Evolutionary conservation across 2,797 vertebrate genomes (phyloP).

Genomic region (Sebastes baramenuke): DNA sequence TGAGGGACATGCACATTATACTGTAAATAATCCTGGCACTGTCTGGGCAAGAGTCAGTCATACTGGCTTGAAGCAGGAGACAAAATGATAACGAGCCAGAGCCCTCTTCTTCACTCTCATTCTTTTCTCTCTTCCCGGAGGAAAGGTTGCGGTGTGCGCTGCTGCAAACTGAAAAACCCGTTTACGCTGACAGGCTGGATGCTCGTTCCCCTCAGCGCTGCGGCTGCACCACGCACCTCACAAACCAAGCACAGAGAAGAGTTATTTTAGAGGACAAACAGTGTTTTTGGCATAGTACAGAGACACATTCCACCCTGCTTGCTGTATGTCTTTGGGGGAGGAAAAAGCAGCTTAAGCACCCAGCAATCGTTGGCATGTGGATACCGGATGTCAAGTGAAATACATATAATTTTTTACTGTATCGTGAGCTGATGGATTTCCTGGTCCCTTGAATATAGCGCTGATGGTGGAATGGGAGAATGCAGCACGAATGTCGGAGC

Average conservation of each 20-base stretch:
- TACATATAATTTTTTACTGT: slow-evolving; percentile 26
- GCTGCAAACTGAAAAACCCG: slow-evolving; percentile 32
- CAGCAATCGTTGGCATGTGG: slow-evolving; percentile 51
- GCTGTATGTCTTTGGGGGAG: slow-evolving; percentile 26
- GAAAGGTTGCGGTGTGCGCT: slow-evolving; percentile 13
- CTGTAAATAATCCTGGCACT: slow-evolving; percentile 6
- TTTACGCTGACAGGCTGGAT: slow-evolving; percentile 56
- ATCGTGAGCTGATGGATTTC: slow-evolving; percentile 39
- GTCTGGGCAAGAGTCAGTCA: slow-evolving; percentile 22
- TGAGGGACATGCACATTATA: background rate
- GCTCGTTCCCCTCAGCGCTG: slow-evolving; percentile 39
- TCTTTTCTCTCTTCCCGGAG: background rate
- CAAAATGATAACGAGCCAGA: slow-evolving; percentile 43
- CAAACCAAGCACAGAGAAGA: slow-evolving; percentile 18
- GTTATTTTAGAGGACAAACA: slow-evolving; percentile 48
- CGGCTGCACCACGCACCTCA: slow-evolving; percentile 34
- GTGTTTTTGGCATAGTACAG: slow-evolving; percentile 18
- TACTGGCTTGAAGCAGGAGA: slow-evolving; percentile 21
- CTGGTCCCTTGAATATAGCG: slow-evolving; percentile 27
- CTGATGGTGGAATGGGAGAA: slow-evolving; percentile 33
- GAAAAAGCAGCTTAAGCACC: slow-evolving; percentile 35
- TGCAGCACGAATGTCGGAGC: slow-evolving; percentile 31
- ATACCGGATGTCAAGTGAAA: slow-evolving; percentile 47
- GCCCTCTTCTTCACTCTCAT: slow-evolving; percentile 4
- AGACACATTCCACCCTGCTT: slow-evolving; percentile 29